Evolutionary conservation across 1,140 invertebrate species (phyloP), one percentile per base, ranked within the genome.

Genomic region (Diploscapter pachys): DNA sequence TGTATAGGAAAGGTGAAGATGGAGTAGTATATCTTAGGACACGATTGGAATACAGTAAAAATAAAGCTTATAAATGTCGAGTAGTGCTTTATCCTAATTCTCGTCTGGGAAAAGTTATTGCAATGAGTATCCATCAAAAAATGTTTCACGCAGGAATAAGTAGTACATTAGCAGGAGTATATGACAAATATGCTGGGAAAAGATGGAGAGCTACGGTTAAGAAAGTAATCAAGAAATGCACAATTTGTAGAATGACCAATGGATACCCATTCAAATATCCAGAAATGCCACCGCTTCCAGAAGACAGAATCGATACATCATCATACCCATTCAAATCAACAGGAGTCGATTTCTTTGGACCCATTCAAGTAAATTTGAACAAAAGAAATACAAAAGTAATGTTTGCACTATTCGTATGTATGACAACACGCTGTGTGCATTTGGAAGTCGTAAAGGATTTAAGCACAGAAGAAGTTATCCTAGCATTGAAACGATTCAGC

Each of bases 251-350:
- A 48, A 73, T n/a, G 57, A 3, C 13, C 2, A 4, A 11, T 6
- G 66, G 48, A 11, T 54, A 68, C 48, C 70, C 70, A 3, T 73
- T 49, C 53, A 49, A 59, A 49, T 73, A 61, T 4, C 72, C 72
- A 2, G 50, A 79, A 48, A 79, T 79, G 68, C 69, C 80, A 56
- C 54, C 79, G 48, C 65, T 81, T 53, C 76, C 80, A 49, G 4
- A 2, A 5, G 73, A 72, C 9, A 52, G 73, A 13, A 53, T 80
- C 9, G 55, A 9, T 11, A 11, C n/a, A 73, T 68, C 72, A 31
- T 9, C 31, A 72, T 31, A 31, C 1, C 72, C 72, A 13, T 73
- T 72, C 48, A 5, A 73, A 3, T 56, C 56, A 5, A 48, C 48
- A 31, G 73, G 73, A 5, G n/a, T 74, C 5, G 73, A 74, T 73